Percentiles rank a stretch among this genome's conserved stretches.
Conservation (phyloP, 2,888 invertebrate species). For the Tetranychus piercei region DNA sequence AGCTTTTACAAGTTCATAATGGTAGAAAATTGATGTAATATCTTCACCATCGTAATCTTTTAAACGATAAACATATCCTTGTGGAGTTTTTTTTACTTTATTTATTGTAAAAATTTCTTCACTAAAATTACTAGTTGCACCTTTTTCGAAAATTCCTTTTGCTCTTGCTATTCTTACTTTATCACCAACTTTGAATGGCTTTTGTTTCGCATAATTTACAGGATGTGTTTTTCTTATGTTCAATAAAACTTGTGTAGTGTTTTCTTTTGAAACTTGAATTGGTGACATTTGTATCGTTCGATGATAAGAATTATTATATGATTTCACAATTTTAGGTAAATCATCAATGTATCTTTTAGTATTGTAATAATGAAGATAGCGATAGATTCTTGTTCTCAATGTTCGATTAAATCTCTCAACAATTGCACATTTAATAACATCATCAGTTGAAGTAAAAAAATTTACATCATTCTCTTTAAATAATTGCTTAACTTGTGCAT, state of each 20-base stretch:
- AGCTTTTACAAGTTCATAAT: too few species aligned
- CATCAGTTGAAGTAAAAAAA: too few species aligned
- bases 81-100: background rate
- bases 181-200: background rate
- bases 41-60: too few species aligned
- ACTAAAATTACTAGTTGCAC: background rate
- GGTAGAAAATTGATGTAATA: too few species aligned
- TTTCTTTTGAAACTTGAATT: background rate
- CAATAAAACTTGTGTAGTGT: background rate
- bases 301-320: constrained; percentile 14
- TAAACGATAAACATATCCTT: too few species aligned
- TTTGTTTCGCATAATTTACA: background rate
- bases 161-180: background rate
- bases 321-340: background rate
- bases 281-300: constrained; percentile 13
- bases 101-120: background rate
- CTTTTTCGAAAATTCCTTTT: background rate
- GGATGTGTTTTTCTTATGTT: background rate
- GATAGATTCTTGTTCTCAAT: constrained; percentile 28
- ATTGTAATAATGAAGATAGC: constrained; percentile 27
- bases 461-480: too few species aligned
- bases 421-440: too few species aligned
- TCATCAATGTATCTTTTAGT: constrained; percentile 23
- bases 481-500: too few species aligned
- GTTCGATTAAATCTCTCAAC: background rate